Evolutionary conservation across 2,797 vertebrate species (phyloP).

Genomic region (Phaenicophaeus curvirostris): DNA sequence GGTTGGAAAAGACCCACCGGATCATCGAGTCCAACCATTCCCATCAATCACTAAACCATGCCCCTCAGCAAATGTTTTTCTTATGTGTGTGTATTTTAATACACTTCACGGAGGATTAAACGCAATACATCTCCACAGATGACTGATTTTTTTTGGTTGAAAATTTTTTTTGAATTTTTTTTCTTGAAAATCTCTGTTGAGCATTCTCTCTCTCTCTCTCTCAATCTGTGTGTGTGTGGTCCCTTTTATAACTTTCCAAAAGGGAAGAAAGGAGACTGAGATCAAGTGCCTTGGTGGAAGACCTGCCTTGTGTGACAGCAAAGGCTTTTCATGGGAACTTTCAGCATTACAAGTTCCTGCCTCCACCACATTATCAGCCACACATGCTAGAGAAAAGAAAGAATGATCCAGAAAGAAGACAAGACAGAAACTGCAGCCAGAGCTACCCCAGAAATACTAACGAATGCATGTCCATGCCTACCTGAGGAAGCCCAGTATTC

Average conservation of each 20-base stretch:
- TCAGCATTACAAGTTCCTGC: background rate
- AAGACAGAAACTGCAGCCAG: background rate
- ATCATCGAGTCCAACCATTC: too few relatives aligned
- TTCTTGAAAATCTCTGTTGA: background rate
- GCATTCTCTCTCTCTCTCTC: too few relatives aligned
- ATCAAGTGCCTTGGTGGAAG: background rate
- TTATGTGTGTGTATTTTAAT: background rate
- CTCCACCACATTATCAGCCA: rapidly evolving
- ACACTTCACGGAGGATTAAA: background rate
- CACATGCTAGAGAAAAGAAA: background rate
- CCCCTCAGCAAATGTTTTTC: too few relatives aligned
- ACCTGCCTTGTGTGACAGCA: background rate
- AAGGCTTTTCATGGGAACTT: background rate
- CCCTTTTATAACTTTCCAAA: background rate
- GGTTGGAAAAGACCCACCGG: too few relatives aligned
- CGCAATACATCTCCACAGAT: background rate
- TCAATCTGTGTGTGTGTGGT: background rate
- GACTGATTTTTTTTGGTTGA: background rate
- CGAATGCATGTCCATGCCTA: background rate
- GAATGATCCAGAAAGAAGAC: background rate
- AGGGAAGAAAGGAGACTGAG: background rate
- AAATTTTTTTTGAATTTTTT: background rate
- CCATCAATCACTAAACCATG: too few relatives aligned
- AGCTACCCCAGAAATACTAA: background rate
- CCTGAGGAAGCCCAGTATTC: background rate